Evolutionary conservation across 2,113 vertebrate genomes (phyloP), one percentile per base, ranked within the genome.

Genomic region (Donacobius atricapilla): DNA sequence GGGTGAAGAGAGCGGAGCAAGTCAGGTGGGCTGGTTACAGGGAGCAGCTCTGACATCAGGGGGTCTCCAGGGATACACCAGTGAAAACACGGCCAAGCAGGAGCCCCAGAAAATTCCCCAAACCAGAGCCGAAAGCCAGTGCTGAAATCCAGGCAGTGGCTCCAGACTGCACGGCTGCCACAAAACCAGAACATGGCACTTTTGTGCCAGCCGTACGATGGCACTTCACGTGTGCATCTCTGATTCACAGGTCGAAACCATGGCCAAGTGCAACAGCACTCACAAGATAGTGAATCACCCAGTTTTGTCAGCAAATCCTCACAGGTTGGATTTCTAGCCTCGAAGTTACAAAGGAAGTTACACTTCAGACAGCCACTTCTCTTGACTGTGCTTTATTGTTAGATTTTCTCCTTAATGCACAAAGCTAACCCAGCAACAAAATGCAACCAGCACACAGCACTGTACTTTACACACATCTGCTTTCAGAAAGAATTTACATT

Each of bases 221-320:
- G 22, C 37, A 60, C 65, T 84, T 39, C 25, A 14, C 35, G 56
- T 11, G 47, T 3, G 81, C 45, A 6, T n/a, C 72, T 92, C 76
- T 3, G 37, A 83, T 22, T 70, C 72, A 63, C 42, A 9, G 56
- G 40, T 60, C 78, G 88, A 22, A 87, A 53, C 0, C 51, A 39
- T 0, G 0, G 37, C 40, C 20, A 19, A 84, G 44, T 17, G 69
- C 65, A 51, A n/a, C 2, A 16, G 13, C 82, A 37, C 23, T 69
- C 56, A 48, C 16, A 16, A 91, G 44, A 57, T 1, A 18, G 0
- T 0, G 4, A 3, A 58, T 48, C 79, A 83, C 17, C 39, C 40
- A 8, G 8, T 37, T 79, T 28, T 57, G 53, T 35, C 58, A 39
- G 63, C 28, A 54, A 54, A 31, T 10, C 47, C 79, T 70, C 35